A percentile compares a stretch with the other conserved stretches of the same genome.
phyloP scores from a whole-genome alignment of 2,888 invertebrate genomes.

The Parnassius apollo region DNA sequence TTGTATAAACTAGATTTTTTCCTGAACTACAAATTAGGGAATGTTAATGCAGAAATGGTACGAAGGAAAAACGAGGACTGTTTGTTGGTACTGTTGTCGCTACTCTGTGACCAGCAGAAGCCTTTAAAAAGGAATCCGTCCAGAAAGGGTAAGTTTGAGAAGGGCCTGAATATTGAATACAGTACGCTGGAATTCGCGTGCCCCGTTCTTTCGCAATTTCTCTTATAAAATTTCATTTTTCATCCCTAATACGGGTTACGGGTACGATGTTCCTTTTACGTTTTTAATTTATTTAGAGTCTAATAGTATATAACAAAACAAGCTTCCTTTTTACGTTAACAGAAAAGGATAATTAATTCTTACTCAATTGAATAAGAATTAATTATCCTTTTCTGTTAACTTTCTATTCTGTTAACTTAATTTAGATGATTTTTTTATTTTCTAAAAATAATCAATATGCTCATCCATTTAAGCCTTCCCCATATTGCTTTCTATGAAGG shows the following conservation, averaged over 20 bases:
- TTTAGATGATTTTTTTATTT: too few relatives aligned
- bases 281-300: too few relatives aligned
- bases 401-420: too few relatives aligned
- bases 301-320: too few relatives aligned
- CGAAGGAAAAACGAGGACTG: conserved; percentile 59
- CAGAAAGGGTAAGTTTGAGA: conserved; percentile 49
- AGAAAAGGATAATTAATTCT: too few relatives aligned
- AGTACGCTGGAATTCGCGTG: conserved; percentile 11
- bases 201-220: conserved; percentile 3
- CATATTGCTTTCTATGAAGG: too few relatives aligned
- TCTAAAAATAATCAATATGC: too few relatives aligned
- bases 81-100: conserved; percentile 55
- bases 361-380: too few relatives aligned
- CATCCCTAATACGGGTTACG: neutral
- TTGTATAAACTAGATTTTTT: neutral
- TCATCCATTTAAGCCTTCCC: too few relatives aligned
- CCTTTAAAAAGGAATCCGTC: conserved; percentile 41
- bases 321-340: too few relatives aligned
- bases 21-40: conserved; percentile 1
- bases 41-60: conserved; percentile 51
- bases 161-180: conserved; percentile 24
- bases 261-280: conserved; percentile 8
- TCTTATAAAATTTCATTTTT: conserved; percentile 6
- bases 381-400: too few relatives aligned
- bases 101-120: conserved; percentile 58